These are phyloP conservation scores for Microctonus brassicae DNA, from an alignment of 2,888 invertebrate species.

Conservation along the genomic window DNA sequence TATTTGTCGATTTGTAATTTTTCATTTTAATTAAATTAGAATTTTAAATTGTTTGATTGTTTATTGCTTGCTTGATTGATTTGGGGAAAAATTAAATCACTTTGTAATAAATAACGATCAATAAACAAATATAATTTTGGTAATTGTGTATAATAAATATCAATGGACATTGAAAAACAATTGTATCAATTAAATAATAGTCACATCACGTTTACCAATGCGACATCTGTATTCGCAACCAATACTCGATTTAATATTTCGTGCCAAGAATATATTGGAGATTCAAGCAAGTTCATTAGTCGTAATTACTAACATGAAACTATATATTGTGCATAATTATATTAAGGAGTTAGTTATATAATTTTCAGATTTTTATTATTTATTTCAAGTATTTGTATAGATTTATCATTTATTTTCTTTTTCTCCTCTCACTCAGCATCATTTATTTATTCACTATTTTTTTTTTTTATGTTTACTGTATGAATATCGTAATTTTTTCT, in stretches of 20 bases:
- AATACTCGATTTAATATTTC: conserved; percentile 17
- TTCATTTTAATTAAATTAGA: no score
- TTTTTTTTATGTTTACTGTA: background rate
- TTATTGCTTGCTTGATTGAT: background rate
- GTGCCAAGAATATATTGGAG: conserved; percentile 20
- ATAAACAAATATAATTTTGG: background rate
- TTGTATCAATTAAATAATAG: background rate
- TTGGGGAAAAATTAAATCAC: background rate
- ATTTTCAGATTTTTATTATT: background rate
- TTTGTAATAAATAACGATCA: background rate
- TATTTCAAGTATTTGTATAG: background rate
- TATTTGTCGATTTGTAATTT: no score
- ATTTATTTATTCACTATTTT: background rate
- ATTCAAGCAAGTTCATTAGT: conserved; percentile 26
- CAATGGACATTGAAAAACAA: background rate
- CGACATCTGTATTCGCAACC: conserved; percentile 22
- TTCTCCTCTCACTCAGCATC: no score
- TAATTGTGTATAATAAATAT: background rate
- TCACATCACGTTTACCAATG: background rate
- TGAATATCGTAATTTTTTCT: background rate
- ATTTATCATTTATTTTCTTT: background rate
- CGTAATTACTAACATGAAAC: conserved; percentile 12
- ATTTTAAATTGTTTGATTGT: no score
- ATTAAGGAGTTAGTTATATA: no score
- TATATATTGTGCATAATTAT: background rate